Evolutionary conservation across 1,140 invertebrate species (phyloP).

Genomic region (Drosophila equinoxialis): DNA sequence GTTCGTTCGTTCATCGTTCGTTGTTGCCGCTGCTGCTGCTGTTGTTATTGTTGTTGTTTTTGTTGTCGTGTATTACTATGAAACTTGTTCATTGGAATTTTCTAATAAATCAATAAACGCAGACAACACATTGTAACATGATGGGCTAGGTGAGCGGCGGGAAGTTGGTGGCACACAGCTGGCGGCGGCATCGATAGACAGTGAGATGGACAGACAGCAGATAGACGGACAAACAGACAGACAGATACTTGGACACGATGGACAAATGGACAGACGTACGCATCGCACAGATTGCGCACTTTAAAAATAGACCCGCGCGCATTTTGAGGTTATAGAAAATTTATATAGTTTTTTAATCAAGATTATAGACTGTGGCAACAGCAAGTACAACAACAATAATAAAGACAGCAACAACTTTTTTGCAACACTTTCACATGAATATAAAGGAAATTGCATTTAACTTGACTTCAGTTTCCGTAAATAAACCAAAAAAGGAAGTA

Average conservation of each 20-base stretch:
- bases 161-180: slow-evolving; percentile 64
- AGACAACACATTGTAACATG: slow-evolving; percentile 68
- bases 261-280: slow-evolving; percentile 34
- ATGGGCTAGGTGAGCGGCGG: slow-evolving; percentile 7
- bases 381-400: slow-evolving; percentile 21
- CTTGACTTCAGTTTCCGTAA: slow-evolving; percentile 58
- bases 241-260: slow-evolving; percentile 12
- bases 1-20: slow-evolving; percentile 49
- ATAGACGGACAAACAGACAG: slow-evolving; percentile 26
- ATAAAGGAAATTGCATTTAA: slow-evolving; percentile 33
- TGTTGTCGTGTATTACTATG: slow-evolving; percentile 66
- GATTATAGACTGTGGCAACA: slow-evolving; percentile 47
- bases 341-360: slow-evolving; percentile 45
- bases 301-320: slow-evolving; percentile 65
- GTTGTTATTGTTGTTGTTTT: background rate
- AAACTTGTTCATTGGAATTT: slow-evolving; percentile 82
- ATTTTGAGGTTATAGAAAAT: slow-evolving; percentile 77
- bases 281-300: slow-evolving; percentile 70
- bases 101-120: slow-evolving; percentile 82
- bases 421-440: slow-evolving; percentile 10
- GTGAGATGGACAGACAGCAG: slow-evolving; percentile 34
- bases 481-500: slow-evolving; percentile 46
- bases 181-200: slow-evolving; percentile 46
- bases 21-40: slow-evolving; percentile 16
- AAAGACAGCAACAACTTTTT: slow-evolving; percentile 7